phyloP scores from a whole-genome alignment of 35 echinoderm and acorn worm species.

The Ptychodera flava region DNA sequence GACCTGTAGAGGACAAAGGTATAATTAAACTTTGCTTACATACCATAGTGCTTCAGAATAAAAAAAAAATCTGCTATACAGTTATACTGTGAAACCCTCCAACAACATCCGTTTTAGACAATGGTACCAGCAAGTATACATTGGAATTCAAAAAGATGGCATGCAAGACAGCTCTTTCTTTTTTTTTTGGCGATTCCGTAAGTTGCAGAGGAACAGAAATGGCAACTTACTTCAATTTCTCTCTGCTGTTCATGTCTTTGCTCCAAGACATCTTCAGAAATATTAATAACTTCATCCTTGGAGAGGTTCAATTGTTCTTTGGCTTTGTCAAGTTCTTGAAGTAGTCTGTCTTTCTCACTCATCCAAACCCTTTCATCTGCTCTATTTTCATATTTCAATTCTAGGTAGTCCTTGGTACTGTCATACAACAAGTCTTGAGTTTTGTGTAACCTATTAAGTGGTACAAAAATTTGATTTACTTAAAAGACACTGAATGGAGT shows the following conservation, averaged over 20 bases:
- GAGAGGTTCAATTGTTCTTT: conserved; percentile 89
- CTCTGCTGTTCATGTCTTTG: conserved; percentile 59
- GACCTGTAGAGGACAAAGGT: conserved; percentile 38
- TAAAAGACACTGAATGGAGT: too few relatives aligned
- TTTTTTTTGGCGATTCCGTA: too few relatives aligned
- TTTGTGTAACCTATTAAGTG: conserved; percentile 61
- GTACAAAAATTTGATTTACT: too few relatives aligned
- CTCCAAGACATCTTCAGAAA: conserved; percentile 71
- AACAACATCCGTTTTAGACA: too few relatives aligned
- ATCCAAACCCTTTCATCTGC: conserved; percentile 83
- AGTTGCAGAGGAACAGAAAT: neutral
- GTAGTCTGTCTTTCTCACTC: conserved; percentile 83
- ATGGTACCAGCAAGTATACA: too few relatives aligned
- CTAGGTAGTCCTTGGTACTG: conserved; percentile 86
- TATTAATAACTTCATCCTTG: conserved; percentile 76
- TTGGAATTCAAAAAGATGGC: too few relatives aligned
- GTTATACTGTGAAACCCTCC: too few relatives aligned
- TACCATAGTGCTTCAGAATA: too few relatives aligned
- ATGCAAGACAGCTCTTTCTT: too few relatives aligned
- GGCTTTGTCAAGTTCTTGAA: conserved; percentile 72
- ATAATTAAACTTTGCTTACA: too few relatives aligned
- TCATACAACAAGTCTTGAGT: conserved; percentile 91
- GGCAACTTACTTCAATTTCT: conserved; percentile 64
- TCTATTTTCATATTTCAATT: conserved; percentile 78
- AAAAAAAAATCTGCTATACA: too few relatives aligned